Percentiles rank a stretch among this genome's conserved stretches.
Conservation (phyloP, 2,797 vertebrate species). For the Salmo trutta region DNA sequence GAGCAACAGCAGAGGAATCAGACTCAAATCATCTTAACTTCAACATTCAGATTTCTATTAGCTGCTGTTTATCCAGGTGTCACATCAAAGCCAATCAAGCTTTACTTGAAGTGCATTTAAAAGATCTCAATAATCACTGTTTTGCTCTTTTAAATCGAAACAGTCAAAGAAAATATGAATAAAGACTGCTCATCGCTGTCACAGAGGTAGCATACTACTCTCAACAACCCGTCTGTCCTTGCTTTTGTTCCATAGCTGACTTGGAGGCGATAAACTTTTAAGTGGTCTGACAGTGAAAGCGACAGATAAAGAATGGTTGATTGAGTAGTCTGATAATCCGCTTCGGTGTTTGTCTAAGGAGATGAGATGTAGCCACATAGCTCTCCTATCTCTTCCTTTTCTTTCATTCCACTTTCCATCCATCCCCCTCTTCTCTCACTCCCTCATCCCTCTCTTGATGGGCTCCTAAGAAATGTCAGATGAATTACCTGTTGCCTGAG, state of each 20-base stretch:
- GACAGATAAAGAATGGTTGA: conserved; percentile 18
- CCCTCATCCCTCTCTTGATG: background rate
- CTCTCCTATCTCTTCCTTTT: background rate
- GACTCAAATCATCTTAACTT: no score
- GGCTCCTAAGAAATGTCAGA: background rate
- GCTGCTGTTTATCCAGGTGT: no score
- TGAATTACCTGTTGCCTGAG: background rate
- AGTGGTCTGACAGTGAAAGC: no score
- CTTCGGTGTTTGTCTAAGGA: conserved; percentile 34
- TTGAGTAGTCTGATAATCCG: conserved; percentile 54
- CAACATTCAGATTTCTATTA: no score
- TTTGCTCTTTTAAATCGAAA: background rate
- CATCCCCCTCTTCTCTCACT: background rate
- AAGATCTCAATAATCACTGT: background rate
- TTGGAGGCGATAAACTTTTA: no score
- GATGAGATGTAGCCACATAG: conserved; percentile 20
- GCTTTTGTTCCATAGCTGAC: background rate
- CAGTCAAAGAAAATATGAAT: background rate
- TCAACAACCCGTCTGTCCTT: background rate
- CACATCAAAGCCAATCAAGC: background rate
- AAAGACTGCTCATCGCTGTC: background rate
- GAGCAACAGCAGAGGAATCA: no score
- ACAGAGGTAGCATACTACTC: background rate
- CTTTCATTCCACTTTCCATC: background rate
- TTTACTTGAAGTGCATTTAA: background rate